Conservation (phyloP, 2,888 invertebrate genomes). For the Aplocera efformata region DNA sequence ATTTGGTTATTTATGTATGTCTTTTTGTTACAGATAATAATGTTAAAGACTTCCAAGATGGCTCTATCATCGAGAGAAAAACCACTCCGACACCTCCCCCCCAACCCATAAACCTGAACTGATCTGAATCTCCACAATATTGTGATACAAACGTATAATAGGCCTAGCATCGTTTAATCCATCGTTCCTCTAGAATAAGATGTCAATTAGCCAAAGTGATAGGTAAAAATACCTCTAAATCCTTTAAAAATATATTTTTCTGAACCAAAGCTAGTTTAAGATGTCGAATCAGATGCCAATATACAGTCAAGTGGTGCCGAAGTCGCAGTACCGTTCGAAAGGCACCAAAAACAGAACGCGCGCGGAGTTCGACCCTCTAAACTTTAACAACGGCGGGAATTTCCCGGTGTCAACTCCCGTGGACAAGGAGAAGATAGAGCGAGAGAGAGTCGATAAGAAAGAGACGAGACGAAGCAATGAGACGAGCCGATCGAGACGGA, state of each 20-base stretch:
- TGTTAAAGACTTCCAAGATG: constrained; percentile 14
- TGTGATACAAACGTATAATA: constrained; percentile 48
- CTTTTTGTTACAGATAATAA: constrained; percentile 37
- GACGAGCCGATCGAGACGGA: constrained; percentile 42
- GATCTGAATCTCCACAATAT: constrained; percentile 18
- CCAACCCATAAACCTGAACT: constrained; percentile 4
- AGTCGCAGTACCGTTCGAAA: constrained; percentile 61
- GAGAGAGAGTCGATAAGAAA: constrained; percentile 44
- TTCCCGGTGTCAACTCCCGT: constrained; percentile 46
- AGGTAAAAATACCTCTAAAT: constrained; percentile 24
- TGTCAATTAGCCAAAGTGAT: constrained; percentile 69
- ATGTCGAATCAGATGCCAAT: constrained; percentile 77
- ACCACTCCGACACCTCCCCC: constrained; percentile 6
- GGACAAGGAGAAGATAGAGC: constrained; percentile 49
- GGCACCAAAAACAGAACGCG: constrained; percentile 39
- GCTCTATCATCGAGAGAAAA: constrained; percentile 22
- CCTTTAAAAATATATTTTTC: constrained; percentile 36
- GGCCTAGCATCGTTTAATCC: constrained; percentile 43
- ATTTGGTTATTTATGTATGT: too few species aligned
- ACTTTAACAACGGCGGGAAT: constrained; percentile 81
- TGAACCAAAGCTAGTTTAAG: constrained; percentile 65
- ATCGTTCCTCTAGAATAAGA: constrained; percentile 66
- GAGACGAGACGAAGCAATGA: constrained; percentile 45
- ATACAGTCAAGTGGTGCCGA: constrained; percentile 74
- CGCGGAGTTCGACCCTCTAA: constrained; percentile 82